A percentile compares a stretch with the other conserved stretches of the same genome.
These are phyloP conservation scores for Caracal caracal DNA, from an alignment of 2,113 vertebrate genomes.

Conservation along the genomic window DNA sequence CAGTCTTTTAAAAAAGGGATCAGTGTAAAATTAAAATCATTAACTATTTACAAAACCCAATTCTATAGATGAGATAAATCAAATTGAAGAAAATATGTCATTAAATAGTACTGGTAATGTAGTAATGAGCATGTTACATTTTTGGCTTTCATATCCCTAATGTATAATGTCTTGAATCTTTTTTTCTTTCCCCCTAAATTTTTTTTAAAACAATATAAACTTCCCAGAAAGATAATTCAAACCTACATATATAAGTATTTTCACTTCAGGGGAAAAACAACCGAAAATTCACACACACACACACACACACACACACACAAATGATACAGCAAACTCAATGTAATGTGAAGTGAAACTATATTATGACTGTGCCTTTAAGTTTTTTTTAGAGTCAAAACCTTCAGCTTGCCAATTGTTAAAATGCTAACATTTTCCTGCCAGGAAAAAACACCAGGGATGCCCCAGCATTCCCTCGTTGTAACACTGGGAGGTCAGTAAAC, in stretches of 20 bases:
- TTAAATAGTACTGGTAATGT: neutral
- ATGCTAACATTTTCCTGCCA: constrained; percentile 23
- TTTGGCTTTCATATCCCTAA: neutral
- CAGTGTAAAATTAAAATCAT: neutral
- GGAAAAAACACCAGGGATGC: neutral
- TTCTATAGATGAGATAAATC: neutral
- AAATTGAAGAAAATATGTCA: neutral
- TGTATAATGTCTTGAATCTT: neutral
- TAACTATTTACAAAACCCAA: neutral
- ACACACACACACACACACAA: neutral
- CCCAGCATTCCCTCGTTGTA: neutral
- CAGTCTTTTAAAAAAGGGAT: neutral
- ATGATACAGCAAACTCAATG: neutral
- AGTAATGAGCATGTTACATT: neutral
- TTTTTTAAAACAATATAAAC: neutral
- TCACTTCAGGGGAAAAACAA: neutral
- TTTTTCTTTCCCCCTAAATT: neutral
- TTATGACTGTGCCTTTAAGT: constrained; percentile 17
- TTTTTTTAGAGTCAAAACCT: neutral
- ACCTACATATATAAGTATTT: neutral
- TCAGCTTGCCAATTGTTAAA: constrained; percentile 60
- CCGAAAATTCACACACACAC: neutral
- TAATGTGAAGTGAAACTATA: neutral
- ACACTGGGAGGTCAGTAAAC: neutral
- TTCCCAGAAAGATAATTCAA: neutral